Base-by-base conservation (phyloP, 2,797 vertebrate species). In the Schizopygopsis pylzovi region DNA sequence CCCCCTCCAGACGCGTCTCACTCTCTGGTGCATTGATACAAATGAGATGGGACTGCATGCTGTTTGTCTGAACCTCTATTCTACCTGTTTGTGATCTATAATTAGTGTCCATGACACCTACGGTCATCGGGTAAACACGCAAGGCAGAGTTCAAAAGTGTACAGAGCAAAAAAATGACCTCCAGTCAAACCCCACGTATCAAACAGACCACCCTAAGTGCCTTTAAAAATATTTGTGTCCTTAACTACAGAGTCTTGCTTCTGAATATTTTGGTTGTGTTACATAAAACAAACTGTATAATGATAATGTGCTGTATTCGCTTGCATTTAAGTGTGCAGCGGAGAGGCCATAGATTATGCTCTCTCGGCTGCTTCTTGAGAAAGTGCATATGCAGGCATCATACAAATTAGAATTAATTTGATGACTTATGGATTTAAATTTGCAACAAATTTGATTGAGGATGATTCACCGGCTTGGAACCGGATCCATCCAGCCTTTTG, bases 401-500 rank as follows among this genome's bases (percentile, higher is more conserved):
- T 91, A 91, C 91, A 86, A 94, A 95, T 93, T 90, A 88, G 89
- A 92, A 94, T 92, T 91, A 80, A 92, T 93, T 92, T 91, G 94
- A 95, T 94, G 92, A 86, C 90, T 93, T 94, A 94, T 94, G 94
- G 94, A 95, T 96, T 94, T 93, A 95, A 94, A 92, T 94, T 87
- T 94, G 93, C 92, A 87, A 91, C 94, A 95, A 94, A 96, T 96
- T 95, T 96, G 95, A 96, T 94, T 93, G 95, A 94, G 92, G 92
- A 94, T 92, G 94, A 93, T 92, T 88, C 94, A 95, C 95, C 95
- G 92, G 95, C 95, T 94, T 96, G 96, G 96, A 95, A 95, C 94
- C 93, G 94, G 90, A 97, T 97, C 97, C 96, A 96, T 97, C 95
- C 95, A 93, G 94, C 94, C 93, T 94, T 93, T 94, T 94, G 95